These are phyloP conservation scores for Plestiodon gilberti DNA, from an alignment of 2,113 vertebrate species.

Conservation along the genomic window DNA sequence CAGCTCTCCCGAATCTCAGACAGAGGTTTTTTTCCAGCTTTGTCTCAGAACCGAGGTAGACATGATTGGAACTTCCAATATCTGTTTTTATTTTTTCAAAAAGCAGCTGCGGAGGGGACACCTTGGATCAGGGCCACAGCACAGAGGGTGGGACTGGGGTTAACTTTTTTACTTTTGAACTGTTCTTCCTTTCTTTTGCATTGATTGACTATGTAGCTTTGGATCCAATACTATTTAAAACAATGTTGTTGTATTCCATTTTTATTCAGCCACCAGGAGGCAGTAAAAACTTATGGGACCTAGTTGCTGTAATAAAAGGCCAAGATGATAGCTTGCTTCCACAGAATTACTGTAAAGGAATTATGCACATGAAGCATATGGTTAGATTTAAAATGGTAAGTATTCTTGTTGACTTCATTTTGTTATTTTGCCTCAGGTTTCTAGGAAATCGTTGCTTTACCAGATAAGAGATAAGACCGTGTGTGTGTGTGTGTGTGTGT, in stretches of 20 bases:
- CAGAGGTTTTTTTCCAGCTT: too few species aligned
- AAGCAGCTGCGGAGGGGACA: neutral
- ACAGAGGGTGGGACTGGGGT: neutral
- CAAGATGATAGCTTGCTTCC: conserved; percentile 96
- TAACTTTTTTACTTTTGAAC: neutral
- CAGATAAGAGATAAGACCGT: too few species aligned
- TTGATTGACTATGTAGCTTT: neutral
- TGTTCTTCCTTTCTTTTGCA: neutral
- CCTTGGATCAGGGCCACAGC: too few species aligned
- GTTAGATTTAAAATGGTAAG: conserved; percentile 92
- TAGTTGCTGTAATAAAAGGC: conserved; percentile 91
- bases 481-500: too few species aligned
- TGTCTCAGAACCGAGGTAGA: too few species aligned
- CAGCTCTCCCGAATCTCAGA: too few species aligned
- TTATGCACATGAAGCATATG: conserved; percentile 97
- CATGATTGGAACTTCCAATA: too few species aligned
- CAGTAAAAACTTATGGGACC: conserved; percentile 94
- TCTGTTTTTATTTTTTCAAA: neutral
- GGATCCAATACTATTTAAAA: conserved; percentile 4
- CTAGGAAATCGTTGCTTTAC: neutral
- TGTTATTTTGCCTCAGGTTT: neutral
- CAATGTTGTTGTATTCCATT: neutral
- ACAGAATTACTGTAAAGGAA: conserved; percentile 90
- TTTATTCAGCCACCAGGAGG: conserved; percentile 88
- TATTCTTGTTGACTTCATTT: neutral